Percentiles rank a stretch among this genome's conserved stretches.
Conservation (phyloP, 2,888 invertebrate genomes). For the Strigamia crassipes region DNA sequence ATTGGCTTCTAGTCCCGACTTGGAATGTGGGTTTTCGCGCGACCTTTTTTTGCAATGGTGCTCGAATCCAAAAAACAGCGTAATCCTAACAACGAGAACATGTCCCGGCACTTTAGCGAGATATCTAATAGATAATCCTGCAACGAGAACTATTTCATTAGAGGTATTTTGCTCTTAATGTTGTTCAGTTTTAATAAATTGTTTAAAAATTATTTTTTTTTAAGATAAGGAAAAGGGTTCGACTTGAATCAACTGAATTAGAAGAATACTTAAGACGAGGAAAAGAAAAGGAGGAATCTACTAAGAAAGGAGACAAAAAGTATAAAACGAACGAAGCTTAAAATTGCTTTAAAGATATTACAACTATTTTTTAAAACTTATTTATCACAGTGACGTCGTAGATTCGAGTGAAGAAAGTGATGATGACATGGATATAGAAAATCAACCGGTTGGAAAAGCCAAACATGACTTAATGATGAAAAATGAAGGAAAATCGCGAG, state of each 20-base stretch:
- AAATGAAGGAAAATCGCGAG: slow-evolving; percentile 62
- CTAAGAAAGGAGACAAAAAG: slow-evolving; percentile 52
- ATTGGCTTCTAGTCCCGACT: slow-evolving; percentile 89
- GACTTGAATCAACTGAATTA: slow-evolving; percentile 65
- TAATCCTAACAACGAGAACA: slow-evolving; percentile 81
- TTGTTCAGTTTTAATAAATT: not conserved
- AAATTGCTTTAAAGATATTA: not conserved
- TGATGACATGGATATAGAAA: slow-evolving; percentile 71
- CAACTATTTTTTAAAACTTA: not conserved
- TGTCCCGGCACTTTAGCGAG: slow-evolving; percentile 66
- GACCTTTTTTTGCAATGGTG: slow-evolving; percentile 96
- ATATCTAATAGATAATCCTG: slow-evolving; percentile 62
- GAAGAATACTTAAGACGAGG: slow-evolving; percentile 63
- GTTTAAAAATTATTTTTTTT: not conserved
- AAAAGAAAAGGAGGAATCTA: slow-evolving; percentile 60
- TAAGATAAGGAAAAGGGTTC: slow-evolving; percentile 61
- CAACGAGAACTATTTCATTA: slow-evolving; percentile 59
- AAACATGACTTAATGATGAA: slow-evolving; percentile 80
- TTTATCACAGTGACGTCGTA: slow-evolving; percentile 67
- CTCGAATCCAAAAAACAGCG: slow-evolving; percentile 85
- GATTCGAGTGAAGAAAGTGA: slow-evolving; percentile 78
- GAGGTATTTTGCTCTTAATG: slow-evolving; percentile 55
- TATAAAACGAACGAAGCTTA: not conserved
- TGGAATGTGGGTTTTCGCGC: slow-evolving; percentile 92
- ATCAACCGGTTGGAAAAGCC: slow-evolving; percentile 77